Conservation (phyloP, 2,888 invertebrate genomes). For the Pyrgus malvae region DNA sequence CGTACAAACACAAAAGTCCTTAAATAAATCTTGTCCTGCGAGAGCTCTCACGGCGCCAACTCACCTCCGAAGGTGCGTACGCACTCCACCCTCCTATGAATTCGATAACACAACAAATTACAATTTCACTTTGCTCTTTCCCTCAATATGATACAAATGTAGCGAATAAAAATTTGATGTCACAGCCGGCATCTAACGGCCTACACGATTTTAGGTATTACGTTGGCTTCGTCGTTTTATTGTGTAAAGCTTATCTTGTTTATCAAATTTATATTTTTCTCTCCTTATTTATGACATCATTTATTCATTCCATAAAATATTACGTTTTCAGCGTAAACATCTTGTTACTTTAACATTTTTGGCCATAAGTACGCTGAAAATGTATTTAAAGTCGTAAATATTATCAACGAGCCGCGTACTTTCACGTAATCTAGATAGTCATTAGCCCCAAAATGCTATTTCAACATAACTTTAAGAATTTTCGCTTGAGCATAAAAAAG, state of each 20-base stretch:
- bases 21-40: constrained; percentile 78
- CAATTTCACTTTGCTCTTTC: constrained; percentile 57
- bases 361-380: background rate
- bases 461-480: too few relatives aligned
- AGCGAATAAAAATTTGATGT: constrained; percentile 23
- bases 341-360: constrained; percentile 7
- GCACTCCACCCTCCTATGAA: constrained; percentile 52
- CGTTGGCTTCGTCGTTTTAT: constrained; percentile 19
- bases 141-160: constrained; percentile 38
- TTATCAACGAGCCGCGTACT: constrained; percentile 1
- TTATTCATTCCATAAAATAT: constrained; percentile 3
- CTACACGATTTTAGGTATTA: constrained; percentile 24
- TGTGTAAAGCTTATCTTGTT: constrained; percentile 20
- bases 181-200: constrained; percentile 19
- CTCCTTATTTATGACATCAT: constrained; percentile 7
- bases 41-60: constrained; percentile 62
- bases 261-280: constrained; percentile 12
- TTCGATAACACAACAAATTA: constrained; percentile 62
- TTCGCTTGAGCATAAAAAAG: too few relatives aligned
- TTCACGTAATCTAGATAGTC: background rate
- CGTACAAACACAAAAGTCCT: constrained; percentile 80
- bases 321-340: constrained; percentile 5
- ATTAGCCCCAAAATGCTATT: background rate
- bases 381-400: background rate
- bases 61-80: constrained; percentile 65